These are phyloP conservation scores for Cryptoblepharus egeriae DNA, from an alignment of 2,797 vertebrate species.

Conservation along the genomic window DNA sequence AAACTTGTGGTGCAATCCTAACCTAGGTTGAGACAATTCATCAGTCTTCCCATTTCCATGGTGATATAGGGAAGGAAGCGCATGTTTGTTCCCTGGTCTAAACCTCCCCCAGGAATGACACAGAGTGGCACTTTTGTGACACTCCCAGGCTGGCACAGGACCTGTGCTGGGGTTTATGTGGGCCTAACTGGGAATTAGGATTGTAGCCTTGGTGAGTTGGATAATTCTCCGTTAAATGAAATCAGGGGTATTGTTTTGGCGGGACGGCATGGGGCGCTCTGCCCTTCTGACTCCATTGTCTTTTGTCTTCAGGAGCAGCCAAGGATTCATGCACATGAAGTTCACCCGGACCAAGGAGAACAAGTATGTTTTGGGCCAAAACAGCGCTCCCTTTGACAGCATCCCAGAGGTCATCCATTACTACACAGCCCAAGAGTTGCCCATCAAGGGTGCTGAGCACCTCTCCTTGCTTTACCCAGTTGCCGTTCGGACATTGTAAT, in stretches of 20 bases:
- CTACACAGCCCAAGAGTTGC: slow-evolving; percentile 89
- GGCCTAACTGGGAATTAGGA: too few relatives aligned
- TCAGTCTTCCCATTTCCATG: too few relatives aligned
- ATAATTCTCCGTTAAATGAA: neutral
- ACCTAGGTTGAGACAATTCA: too few relatives aligned
- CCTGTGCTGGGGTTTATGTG: too few relatives aligned
- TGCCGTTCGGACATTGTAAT: slow-evolving; percentile 84
- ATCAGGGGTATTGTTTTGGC: neutral
- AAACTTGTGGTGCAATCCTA: too few relatives aligned
- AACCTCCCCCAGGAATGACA: too few relatives aligned
- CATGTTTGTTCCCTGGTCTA: too few relatives aligned
- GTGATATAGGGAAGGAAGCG: too few relatives aligned
- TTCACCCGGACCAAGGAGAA: slow-evolving; percentile 84
- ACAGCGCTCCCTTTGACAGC: slow-evolving; percentile 88
- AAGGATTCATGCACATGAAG: slow-evolving; percentile 95
- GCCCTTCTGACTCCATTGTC: neutral
- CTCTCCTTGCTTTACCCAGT: slow-evolving; percentile 90
- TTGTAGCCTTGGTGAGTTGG: too few relatives aligned
- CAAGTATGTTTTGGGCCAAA: slow-evolving; percentile 88
- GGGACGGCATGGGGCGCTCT: too few relatives aligned
- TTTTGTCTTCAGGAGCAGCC: slow-evolving; percentile 85
- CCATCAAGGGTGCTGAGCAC: slow-evolving; percentile 88
- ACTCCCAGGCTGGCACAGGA: too few relatives aligned
- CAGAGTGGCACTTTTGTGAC: too few relatives aligned
- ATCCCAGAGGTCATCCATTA: slow-evolving; percentile 88